Evolutionary conservation across 2,797 vertebrate species (phyloP).

Genomic region (Esox masquinongy): DNA sequence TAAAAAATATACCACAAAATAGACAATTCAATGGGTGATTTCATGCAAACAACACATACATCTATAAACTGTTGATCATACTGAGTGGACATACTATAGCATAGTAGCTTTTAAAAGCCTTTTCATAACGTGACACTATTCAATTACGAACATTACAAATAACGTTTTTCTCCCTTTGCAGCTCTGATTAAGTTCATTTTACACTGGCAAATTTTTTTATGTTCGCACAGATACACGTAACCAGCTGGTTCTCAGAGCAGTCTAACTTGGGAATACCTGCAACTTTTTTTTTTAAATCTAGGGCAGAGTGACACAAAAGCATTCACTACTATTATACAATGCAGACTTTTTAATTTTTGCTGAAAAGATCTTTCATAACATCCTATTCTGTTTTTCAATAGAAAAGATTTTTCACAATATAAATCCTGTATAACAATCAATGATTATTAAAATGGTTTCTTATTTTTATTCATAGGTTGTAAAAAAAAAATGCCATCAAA

Average conservation of each 20-base stretch:
- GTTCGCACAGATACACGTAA: slow-evolving; percentile 38
- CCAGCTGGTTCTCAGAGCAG: slow-evolving; percentile 31
- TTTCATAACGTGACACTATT: slow-evolving; percentile 25
- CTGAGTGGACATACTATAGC: slow-evolving; percentile 31
- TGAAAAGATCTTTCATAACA: slow-evolving; percentile 57
- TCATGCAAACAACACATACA: slow-evolving; percentile 58
- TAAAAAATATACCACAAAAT: slow-evolving; percentile 32
- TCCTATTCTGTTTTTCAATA: slow-evolving; percentile 65
- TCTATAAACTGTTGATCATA: slow-evolving; percentile 23
- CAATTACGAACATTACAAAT: slow-evolving; percentile 31
- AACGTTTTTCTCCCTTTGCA: slow-evolving; percentile 22
- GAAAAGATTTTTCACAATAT: slow-evolving; percentile 68
- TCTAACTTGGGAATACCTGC: slow-evolving; percentile 28
- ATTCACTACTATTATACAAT: slow-evolving; percentile 53
- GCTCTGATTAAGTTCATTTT: slow-evolving; percentile 30
- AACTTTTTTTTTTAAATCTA: slow-evolving; percentile 9
- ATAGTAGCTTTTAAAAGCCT: slow-evolving; percentile 22
- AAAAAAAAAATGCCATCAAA: slow-evolving; percentile 55
- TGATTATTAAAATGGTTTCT: slow-evolving; percentile 88
- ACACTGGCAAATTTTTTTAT: slow-evolving; percentile 26
- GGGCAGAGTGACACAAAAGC: slow-evolving; percentile 51
- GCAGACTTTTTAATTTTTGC: slow-evolving; percentile 41
- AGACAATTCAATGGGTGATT: slow-evolving; percentile 40
- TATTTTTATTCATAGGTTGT: slow-evolving; percentile 40
- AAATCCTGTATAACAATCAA: slow-evolving; percentile 84